Conservation (phyloP, 2,888 invertebrate genomes). For the Ochropleura leucogaster region DNA sequence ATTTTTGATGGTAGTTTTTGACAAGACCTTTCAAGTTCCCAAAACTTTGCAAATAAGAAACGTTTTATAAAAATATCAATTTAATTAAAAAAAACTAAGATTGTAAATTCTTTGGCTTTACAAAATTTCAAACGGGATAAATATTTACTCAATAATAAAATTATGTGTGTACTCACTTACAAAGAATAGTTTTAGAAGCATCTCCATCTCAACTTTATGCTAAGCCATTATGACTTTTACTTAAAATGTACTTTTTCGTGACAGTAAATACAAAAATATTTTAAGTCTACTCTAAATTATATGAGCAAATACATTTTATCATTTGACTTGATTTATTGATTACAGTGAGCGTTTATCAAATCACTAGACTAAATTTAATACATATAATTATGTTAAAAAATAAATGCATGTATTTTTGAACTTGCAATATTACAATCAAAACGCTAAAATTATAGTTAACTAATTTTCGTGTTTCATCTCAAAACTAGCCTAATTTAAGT, state of each 20-base stretch:
- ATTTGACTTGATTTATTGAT: constrained; percentile 11
- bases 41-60: constrained; percentile 18
- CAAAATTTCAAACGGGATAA: constrained; percentile 1
- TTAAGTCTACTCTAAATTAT: background rate
- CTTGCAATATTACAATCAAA: background rate
- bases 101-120: constrained; percentile 29
- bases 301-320: background rate
- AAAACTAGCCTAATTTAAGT: constrained; percentile 15
- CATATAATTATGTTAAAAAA: background rate
- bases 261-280: background rate
- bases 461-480: background rate
- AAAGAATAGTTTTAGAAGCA: background rate
- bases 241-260: background rate
- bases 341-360: background rate
- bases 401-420: constrained; percentile 1
- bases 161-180: background rate
- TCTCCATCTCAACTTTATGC: background rate
- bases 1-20: constrained; percentile 24
- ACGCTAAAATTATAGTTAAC: background rate
- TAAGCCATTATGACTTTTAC: background rate
- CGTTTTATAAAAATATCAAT: constrained; percentile 18
- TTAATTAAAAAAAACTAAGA: constrained; percentile 21
- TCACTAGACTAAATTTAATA: constrained; percentile 2
- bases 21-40: too few relatives aligned
- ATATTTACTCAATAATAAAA: background rate